These are phyloP conservation scores for Amblyjoppa proteus DNA, from an alignment of 2,888 invertebrate genomes.

Conservation along the genomic window DNA sequence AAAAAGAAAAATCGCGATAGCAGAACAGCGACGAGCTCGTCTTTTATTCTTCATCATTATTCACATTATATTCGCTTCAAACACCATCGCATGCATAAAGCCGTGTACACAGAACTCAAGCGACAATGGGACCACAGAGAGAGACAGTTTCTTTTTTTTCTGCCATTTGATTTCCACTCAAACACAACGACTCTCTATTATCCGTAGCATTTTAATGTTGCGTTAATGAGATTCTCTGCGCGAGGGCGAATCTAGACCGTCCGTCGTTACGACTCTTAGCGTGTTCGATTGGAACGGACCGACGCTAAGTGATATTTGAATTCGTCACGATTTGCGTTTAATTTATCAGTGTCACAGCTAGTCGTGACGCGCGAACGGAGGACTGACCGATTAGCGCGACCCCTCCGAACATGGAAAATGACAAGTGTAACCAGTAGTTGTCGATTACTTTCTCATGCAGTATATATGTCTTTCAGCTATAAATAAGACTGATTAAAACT, in stretches of 20 bases:
- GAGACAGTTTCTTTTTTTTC: conserved; percentile 20
- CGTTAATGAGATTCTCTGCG: conserved; percentile 13
- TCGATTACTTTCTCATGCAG: conserved; percentile 76
- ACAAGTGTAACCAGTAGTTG: conserved; percentile 83
- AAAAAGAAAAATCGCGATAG: conserved; percentile 11
- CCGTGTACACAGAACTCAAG: conserved; percentile 62
- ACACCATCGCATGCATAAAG: conserved; percentile 60
- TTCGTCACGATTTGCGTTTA: conserved; percentile 8
- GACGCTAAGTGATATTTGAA: background rate
- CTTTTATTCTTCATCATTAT: conserved; percentile 32
- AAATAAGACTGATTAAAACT: conserved; percentile 39
- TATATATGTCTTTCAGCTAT: conserved; percentile 30
- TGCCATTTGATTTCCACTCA: conserved; percentile 45
- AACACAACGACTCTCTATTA: conserved; percentile 42
- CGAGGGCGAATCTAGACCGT: conserved; percentile 1
- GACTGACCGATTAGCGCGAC: conserved; percentile 42
- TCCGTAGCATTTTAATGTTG: conserved; percentile 31
- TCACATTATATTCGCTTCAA: conserved; percentile 36
- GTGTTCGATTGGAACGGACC: background rate
- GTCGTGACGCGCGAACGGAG: conserved; percentile 10
- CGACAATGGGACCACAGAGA: conserved; percentile 63
- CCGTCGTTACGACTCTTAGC: background rate
- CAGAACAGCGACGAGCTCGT: conserved; percentile 14
- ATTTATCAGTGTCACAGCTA: conserved; percentile 2
- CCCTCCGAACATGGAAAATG: conserved; percentile 79